phyloP scores from a whole-genome alignment of 1,140 invertebrate species.

The Lepidostoma basale region DNA sequence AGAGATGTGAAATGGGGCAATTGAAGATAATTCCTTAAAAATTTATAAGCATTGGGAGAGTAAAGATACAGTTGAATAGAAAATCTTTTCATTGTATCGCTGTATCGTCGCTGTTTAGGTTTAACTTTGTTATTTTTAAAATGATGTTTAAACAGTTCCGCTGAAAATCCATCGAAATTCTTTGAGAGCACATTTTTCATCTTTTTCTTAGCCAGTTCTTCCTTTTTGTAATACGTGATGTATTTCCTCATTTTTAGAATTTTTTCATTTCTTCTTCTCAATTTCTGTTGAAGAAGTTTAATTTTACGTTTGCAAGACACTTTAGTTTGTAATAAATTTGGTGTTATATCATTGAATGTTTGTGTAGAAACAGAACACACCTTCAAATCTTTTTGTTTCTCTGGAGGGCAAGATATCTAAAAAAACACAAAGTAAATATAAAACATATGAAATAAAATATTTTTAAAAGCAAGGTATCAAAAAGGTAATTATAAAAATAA shows the following conservation, averaged over 20 bases:
- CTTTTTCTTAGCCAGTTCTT: constrained; percentile 10
- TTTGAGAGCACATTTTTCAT: constrained; percentile 26
- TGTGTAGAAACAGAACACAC: constrained; percentile 24
- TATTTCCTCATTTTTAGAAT: constrained; percentile 14
- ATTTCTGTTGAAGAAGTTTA: constrained; percentile 24
- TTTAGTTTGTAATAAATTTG: background rate
- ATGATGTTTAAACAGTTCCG: constrained; percentile 37
- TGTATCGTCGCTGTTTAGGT: constrained; percentile 38
- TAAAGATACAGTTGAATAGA: constrained; percentile 42
- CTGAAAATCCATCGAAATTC: constrained; percentile 37
- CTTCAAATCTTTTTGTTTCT: no score
- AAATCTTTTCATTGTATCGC: constrained; percentile 42
- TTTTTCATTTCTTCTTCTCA: constrained; percentile 27
- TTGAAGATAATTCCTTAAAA: constrained; percentile 38
- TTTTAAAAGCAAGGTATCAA: no score
- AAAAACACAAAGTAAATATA: no score
- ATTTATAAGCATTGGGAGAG: constrained; percentile 42
- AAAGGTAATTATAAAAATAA: no score
- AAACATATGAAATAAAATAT: no score
- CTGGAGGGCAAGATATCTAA: no score
- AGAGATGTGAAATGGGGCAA: constrained; percentile 35
- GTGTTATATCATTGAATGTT: background rate
- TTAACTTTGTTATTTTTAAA: constrained; percentile 31
- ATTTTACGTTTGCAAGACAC: constrained; percentile 1
- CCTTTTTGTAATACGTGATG: constrained; percentile 5